A percentile compares a stretch with the other conserved stretches of the same genome.
Evolutionary conservation across 2,888 invertebrate species (phyloP).

Genomic region (Hirtodrosophila trivittata): DNA sequence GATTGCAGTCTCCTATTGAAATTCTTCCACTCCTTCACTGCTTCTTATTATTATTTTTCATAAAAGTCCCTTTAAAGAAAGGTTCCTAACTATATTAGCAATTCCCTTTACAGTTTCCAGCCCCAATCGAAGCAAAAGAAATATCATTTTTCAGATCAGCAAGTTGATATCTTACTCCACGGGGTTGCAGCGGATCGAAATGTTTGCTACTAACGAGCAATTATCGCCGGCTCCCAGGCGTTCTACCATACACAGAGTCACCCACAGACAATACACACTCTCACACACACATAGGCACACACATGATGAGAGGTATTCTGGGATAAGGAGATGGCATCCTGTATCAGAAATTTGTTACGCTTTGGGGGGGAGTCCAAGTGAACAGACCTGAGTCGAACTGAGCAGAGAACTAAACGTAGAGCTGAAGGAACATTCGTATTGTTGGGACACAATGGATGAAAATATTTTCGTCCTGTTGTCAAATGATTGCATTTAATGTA

Average conservation of each 20-base stretch:
- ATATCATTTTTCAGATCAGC: conserved; percentile 24
- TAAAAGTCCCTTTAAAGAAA: no score
- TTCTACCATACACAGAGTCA: conserved; percentile 48
- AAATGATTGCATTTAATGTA: conserved; percentile 84
- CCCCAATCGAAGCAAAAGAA: conserved; percentile 1
- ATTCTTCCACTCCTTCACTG: no score
- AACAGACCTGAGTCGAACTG: conserved; percentile 8
- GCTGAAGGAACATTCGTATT: conserved; percentile 33
- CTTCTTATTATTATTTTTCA: no score
- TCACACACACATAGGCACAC: conserved; percentile 11
- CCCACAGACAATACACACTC: conserved; percentile 32
- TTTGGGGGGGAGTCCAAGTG: conserved; percentile 74
- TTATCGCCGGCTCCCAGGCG: conserved; percentile 73
- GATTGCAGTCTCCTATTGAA: no score
- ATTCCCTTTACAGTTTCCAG: neutral
- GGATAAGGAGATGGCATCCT: conserved; percentile 39
- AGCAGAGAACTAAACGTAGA: conserved; percentile 8
- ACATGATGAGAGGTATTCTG: neutral
- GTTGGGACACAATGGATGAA: conserved; percentile 79
- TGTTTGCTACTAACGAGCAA: conserved; percentile 76
- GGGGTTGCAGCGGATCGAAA: conserved; percentile 26
- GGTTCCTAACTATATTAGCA: no score
- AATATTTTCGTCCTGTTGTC: conserved; percentile 84
- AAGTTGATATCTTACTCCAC: conserved; percentile 23
- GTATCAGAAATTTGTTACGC: conserved; percentile 71